phyloP scores from a whole-genome alignment of 2,888 invertebrate species.

The Aspidiotus rigidus region DNA sequence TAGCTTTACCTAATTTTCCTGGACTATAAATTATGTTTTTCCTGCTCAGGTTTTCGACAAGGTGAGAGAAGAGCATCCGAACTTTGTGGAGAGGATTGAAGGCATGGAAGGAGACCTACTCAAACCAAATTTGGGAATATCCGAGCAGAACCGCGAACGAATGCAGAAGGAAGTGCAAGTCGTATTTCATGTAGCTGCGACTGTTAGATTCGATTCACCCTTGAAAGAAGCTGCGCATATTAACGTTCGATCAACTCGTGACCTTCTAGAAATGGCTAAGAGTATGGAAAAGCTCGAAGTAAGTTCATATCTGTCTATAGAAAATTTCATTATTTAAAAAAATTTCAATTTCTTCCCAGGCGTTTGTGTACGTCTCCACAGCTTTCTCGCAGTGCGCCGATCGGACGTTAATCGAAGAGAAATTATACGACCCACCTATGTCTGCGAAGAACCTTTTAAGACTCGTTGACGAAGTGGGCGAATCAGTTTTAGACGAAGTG shows the following conservation, averaged over 20 bases:
- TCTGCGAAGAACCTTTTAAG: slow-evolving; percentile 32
- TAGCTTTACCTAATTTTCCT: too few species aligned
- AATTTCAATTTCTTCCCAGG: slow-evolving; percentile 12
- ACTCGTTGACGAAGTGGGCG: slow-evolving; percentile 35
- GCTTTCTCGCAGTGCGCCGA: slow-evolving; percentile 35
- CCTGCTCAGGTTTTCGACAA: slow-evolving; percentile 32
- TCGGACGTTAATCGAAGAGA: slow-evolving; percentile 35
- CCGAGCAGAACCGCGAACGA: slow-evolving; percentile 51
- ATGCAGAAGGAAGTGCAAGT: slow-evolving; percentile 46
- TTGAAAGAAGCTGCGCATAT: slow-evolving; percentile 64
- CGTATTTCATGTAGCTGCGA: slow-evolving; percentile 82
- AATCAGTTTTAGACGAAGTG: slow-evolving; percentile 34
- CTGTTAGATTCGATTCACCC: slow-evolving; percentile 77
- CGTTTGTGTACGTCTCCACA: slow-evolving; percentile 36
- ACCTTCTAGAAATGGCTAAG: slow-evolving; percentile 59
- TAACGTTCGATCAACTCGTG: slow-evolving; percentile 66
- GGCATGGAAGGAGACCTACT: slow-evolving; percentile 60
- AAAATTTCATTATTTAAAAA: not conserved
- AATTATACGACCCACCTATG: slow-evolving; percentile 37
- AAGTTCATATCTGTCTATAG: not conserved
- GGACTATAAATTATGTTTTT: not conserved
- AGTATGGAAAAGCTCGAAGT: slow-evolving; percentile 63
- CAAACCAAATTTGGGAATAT: slow-evolving; percentile 55
- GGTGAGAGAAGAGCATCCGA: slow-evolving; percentile 42
- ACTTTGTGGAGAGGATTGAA: slow-evolving; percentile 57